Evolutionary conservation across 1,140 invertebrate genomes (phyloP), one percentile per base, ranked within the genome.

Genomic region (Pomacea maculata): DNA sequence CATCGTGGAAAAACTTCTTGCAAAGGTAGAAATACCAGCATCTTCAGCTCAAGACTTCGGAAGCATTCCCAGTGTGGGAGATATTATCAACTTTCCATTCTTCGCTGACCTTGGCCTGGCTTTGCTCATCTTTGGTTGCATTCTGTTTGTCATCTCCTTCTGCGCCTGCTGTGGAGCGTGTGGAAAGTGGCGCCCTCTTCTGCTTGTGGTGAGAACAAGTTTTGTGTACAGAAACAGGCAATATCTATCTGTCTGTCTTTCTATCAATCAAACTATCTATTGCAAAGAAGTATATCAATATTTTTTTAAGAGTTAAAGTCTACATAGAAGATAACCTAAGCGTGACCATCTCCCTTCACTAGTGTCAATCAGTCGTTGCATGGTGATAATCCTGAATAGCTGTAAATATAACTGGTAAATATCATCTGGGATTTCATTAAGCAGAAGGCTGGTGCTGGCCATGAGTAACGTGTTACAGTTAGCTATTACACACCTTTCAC

Each of bases 161-260:
- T 75, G 71, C 15, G 81, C 71, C 5, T 82, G 77, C n/a, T 82
- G 79, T n/a, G 82, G 82, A 29, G 79, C 79, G 17, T 80, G 78
- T 45, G 75, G 64, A 14, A 57, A 71, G 55, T 80, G 65, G 61
- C 52, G 79, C 3, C 73, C 68, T 29, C 57, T 80, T 25, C 64
- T 80, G 19, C 61, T 80, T n/a, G 25, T 80, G 65, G 78, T 80
- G 71, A 80, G 82, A 52, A 25, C 12, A 29, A 25, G 17, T 65
- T 21, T 63, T 29, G n/a, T 64, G 21, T 19, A 7, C 21, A 25
- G 25, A 25, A 25, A 25, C 25, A 25, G 21, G 11, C n/a, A 34
- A 52, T n/a, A 21, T 64, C 11, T 77, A 54, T 25, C 8, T 74
- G 1, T 74, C 71, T 29, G 25, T 73, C 25, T 25, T 0, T 25